Evolutionary conservation across 2,888 invertebrate genomes (phyloP).

Genomic region (Anticlea derivata): DNA sequence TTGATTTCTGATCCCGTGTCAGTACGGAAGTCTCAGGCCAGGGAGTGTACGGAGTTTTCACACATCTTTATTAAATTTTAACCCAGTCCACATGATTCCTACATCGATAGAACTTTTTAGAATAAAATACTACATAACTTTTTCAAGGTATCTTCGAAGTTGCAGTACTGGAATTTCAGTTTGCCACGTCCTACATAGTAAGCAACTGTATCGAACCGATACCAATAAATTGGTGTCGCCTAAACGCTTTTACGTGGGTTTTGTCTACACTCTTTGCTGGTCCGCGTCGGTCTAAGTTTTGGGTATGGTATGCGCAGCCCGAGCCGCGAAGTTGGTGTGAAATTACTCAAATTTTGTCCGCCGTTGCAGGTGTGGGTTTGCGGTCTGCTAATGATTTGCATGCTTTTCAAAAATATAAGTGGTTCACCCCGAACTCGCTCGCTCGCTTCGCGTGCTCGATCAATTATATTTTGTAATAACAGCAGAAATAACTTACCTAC

Average conservation of each 20-base stretch:
- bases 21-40: too few relatives aligned
- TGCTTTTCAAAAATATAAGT: background rate
- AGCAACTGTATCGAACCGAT: conserved; percentile 57
- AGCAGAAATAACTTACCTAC: too few relatives aligned
- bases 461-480: too few relatives aligned
- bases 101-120: too few relatives aligned
- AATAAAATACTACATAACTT: too few relatives aligned
- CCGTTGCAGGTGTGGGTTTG: conserved; percentile 8
- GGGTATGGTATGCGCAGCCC: conserved; percentile 14
- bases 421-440: too few relatives aligned
- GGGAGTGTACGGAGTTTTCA: too few relatives aligned
- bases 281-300: conserved; percentile 9
- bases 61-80: too few relatives aligned
- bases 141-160: background rate
- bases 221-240: conserved; percentile 57
- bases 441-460: too few relatives aligned
- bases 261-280: conserved; percentile 33
- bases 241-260: conserved; percentile 60
- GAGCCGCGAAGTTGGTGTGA: conserved; percentile 21
- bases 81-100: too few relatives aligned
- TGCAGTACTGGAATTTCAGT: background rate
- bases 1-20: too few relatives aligned
- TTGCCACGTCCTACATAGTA: conserved; percentile 1
- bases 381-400: background rate
- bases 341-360: conserved; percentile 20